Percentiles rank a stretch among this genome's conserved stretches.
These are phyloP conservation scores for Dorcus hopei DNA, from an alignment of 2,888 invertebrate species.

Conservation along the genomic window DNA sequence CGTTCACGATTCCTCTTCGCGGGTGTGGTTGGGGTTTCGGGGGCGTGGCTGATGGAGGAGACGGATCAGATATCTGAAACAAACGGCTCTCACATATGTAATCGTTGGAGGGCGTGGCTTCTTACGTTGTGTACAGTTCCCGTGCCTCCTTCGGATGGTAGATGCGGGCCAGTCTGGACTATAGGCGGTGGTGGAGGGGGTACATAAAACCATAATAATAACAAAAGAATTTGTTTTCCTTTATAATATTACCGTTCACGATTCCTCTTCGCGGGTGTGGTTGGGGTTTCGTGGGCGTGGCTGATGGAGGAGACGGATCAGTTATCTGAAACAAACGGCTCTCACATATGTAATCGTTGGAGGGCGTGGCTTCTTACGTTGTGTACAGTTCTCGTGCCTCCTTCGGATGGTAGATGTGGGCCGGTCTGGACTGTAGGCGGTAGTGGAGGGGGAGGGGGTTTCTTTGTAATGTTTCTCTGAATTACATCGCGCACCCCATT, in stretches of 20 bases:
- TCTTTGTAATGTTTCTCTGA: slow-evolving; percentile 26
- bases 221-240: too few species aligned
- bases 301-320: slow-evolving; percentile 47
- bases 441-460: slow-evolving; percentile 32
- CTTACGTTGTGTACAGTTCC: slow-evolving; percentile 38
- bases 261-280: slow-evolving; percentile 15
- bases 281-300: slow-evolving; percentile 26
- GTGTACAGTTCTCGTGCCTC: slow-evolving; percentile 35
- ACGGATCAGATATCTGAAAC: slow-evolving; percentile 42
- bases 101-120: not conserved
- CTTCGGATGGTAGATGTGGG: slow-evolving; percentile 44
- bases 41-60: slow-evolving; percentile 41
- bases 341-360: not conserved
- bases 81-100: not conserved
- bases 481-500: slow-evolving; percentile 82
- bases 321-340: slow-evolving; percentile 31
- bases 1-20: slow-evolving; percentile 9
- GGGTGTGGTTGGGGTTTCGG: slow-evolving; percentile 24
- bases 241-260: not conserved
- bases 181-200: slow-evolving; percentile 30
- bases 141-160: slow-evolving; percentile 39
- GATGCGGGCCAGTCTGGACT: slow-evolving; percentile 36
- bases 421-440: slow-evolving; percentile 23
- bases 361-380: slow-evolving; percentile 28
- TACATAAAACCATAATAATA: not conserved